Conservation (phyloP, 2,888 invertebrate species). For the Pomacea canaliculata region DNA sequence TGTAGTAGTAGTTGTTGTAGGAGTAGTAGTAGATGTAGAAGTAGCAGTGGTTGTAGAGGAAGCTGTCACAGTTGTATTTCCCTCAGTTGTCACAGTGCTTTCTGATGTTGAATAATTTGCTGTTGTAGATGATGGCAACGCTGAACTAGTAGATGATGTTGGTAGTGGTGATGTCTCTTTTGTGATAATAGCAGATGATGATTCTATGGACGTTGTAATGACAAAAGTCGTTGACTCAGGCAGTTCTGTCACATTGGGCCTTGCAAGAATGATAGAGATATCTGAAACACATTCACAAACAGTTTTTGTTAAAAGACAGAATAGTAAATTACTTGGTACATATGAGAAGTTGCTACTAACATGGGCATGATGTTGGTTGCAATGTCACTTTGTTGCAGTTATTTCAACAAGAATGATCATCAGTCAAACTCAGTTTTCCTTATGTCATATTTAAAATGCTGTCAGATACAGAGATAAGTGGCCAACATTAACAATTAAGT, state of each 20-base stretch:
- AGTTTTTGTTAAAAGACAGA: neutral
- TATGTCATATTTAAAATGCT: too few species aligned
- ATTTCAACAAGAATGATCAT: too few species aligned
- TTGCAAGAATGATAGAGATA: too few species aligned
- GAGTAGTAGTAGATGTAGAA: slow-evolving; percentile 1
- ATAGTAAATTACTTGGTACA: too few species aligned
- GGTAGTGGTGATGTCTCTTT: neutral
- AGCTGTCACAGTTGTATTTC: neutral
- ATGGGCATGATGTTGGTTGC: too few species aligned
- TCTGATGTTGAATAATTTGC: neutral
- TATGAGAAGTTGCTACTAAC: too few species aligned
- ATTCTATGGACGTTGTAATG: neutral
- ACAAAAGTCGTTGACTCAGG: neutral
- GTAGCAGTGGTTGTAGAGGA: slow-evolving; percentile 2
- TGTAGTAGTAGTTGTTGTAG: neutral
- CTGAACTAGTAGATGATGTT: neutral
- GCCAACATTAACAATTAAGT: too few species aligned
- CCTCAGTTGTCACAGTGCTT: neutral
- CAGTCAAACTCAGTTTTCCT: too few species aligned
- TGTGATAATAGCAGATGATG: neutral
- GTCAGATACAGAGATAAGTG: too few species aligned
- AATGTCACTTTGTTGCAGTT: too few species aligned
- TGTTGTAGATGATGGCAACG: neutral
- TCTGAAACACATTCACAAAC: neutral
- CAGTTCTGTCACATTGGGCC: too few species aligned